These are phyloP conservation scores for Tokudaia tokunoshimensis DNA, from an alignment of 2,797 vertebrate genomes.

Conservation along the genomic window DNA sequence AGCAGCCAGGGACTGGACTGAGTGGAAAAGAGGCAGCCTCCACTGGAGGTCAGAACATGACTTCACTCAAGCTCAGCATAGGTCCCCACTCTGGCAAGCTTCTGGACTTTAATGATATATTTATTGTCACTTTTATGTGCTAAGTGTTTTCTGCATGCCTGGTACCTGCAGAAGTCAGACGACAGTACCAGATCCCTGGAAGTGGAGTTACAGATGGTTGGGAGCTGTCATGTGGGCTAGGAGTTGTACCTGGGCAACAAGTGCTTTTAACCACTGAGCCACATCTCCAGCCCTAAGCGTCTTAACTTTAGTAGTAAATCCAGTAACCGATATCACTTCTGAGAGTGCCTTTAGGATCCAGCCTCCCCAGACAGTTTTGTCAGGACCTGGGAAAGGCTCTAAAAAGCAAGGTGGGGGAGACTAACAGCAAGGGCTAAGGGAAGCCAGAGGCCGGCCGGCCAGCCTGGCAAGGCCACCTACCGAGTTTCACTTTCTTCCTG, in stretches of 20 bases:
- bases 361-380: not conserved
- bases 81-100: not conserved
- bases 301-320: not conserved
- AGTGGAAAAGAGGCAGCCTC: not conserved
- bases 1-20: not conserved
- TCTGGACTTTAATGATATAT: not conserved
- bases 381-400: not conserved
- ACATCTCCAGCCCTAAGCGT: not conserved
- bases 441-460: not conserved
- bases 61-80: not conserved
- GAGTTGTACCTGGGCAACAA: not conserved
- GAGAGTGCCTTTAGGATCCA: not conserved
- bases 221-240: not conserved
- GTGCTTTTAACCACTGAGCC: not conserved
- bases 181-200: too few relatives aligned
- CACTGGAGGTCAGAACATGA: not conserved
- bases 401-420: not conserved
- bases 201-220: not conserved
- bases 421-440: not conserved
- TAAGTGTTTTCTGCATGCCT: not conserved
- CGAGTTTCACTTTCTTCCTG: constrained; percentile 97
- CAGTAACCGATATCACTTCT: not conserved
- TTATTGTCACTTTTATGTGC: not conserved
- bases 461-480: constrained; percentile 85
- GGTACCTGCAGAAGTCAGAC: not conserved